A percentile compares a stretch with the other conserved stretches of the same genome.
These are phyloP conservation scores for Synaphobranchus kaupii DNA, from an alignment of 2,797 vertebrate species.

Conservation along the genomic window DNA sequence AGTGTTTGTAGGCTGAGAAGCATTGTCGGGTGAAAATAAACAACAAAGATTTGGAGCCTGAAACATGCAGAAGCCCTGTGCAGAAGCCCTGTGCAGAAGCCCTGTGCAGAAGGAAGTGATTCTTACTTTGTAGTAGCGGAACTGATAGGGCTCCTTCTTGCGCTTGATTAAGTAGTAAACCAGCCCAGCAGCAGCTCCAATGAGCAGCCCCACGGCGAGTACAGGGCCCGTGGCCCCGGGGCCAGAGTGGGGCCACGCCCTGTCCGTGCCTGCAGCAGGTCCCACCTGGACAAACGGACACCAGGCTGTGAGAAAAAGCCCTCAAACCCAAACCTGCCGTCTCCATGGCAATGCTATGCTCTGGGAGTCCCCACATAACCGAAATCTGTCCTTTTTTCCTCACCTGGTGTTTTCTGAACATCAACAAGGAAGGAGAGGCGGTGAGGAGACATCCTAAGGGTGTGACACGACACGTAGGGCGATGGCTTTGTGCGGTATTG, in stretches of 20 bases:
- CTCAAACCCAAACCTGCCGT: not conserved
- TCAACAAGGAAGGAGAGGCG: not conserved
- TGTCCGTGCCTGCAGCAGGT: constrained; percentile 3
- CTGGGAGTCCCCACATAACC: not conserved
- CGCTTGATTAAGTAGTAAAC: constrained; percentile 72
- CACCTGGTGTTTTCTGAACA: not conserved
- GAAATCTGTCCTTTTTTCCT: not conserved
- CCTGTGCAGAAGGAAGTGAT: not conserved
- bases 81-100: not conserved
- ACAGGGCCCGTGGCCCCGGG: constrained; percentile 54
- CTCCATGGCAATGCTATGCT: not conserved
- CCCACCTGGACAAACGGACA: constrained; percentile 47
- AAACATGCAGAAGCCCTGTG: not conserved
- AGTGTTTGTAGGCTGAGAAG: too few species aligned
- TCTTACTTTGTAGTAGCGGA: constrained; percentile 82
- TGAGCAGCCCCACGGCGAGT: constrained; percentile 58
- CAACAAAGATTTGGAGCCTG: too few species aligned
- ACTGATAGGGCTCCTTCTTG: constrained; percentile 75
- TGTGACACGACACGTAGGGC: not conserved
- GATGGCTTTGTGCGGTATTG: too few species aligned
- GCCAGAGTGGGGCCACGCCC: constrained; percentile 31
- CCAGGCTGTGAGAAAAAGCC: not conserved
- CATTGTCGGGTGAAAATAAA: too few species aligned
- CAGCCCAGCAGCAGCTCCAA: constrained; percentile 58
- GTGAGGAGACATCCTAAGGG: not conserved